Evolutionary conservation across 2,113 vertebrate species (phyloP).

Genomic region (Esox niger): DNA sequence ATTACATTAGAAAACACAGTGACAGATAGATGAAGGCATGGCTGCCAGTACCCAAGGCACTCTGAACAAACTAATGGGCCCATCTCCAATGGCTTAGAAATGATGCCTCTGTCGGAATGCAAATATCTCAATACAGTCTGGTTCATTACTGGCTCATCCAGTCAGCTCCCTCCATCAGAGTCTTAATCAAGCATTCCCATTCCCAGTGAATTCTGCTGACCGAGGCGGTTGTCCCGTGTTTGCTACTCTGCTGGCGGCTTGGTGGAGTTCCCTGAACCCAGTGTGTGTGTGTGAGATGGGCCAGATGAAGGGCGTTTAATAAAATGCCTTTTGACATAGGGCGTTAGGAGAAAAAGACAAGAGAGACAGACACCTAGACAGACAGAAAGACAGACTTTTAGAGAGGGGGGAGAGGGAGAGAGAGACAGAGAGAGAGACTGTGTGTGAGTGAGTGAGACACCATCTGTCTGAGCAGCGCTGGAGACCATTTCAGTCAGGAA

Average conservation of each 20-base stretch:
- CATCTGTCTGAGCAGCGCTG: slow-evolving; percentile 22
- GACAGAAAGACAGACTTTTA: background rate
- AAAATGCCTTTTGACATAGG: slow-evolving; percentile 28
- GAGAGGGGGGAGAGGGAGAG: background rate
- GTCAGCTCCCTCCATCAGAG: slow-evolving; percentile 20
- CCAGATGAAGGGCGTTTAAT: slow-evolving; percentile 31
- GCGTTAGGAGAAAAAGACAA: background rate
- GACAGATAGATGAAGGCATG: background rate
- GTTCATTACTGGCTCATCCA: slow-evolving; percentile 5
- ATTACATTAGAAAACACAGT: slow-evolving; percentile 18
- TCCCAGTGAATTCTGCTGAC: slow-evolving; percentile 15
- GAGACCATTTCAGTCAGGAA: slow-evolving; percentile 44
- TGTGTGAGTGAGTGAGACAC: too few species aligned
- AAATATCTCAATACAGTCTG: slow-evolving; percentile 1
- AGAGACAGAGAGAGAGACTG: background rate
- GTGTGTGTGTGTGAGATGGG: slow-evolving; percentile 10
- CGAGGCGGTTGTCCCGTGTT: slow-evolving; percentile 24
- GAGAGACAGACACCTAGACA: background rate
- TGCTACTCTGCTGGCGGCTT: background rate
- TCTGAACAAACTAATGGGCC: background rate
- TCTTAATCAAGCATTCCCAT: slow-evolving; percentile 28
- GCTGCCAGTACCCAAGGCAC: slow-evolving; percentile 10
- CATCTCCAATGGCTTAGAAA: background rate
- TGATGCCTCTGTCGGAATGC: background rate
- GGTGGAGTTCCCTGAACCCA: slow-evolving; percentile 4